Evolutionary conservation across 35 echinoderm and acorn worm species (phyloP).

Genomic region (Holothuria glaberrima): DNA sequence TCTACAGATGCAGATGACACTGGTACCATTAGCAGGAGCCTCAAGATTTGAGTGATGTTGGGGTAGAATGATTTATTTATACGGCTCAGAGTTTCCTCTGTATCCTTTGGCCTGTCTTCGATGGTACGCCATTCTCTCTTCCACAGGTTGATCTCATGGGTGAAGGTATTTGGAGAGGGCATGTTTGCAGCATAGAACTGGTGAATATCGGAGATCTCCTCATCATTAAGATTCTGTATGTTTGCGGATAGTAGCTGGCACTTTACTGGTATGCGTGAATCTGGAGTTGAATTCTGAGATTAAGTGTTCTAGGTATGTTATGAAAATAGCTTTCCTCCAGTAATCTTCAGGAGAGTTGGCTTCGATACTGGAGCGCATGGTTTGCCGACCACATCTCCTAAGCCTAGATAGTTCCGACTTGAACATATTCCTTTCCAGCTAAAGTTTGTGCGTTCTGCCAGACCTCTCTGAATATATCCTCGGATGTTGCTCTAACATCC

Average conservation of each 20-base stretch:
- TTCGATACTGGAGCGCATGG: neutral
- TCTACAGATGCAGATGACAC: too few relatives aligned
- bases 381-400: neutral
- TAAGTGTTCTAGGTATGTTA: neutral
- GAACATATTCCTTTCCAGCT: too few relatives aligned
- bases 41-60: too few relatives aligned
- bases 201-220: neutral
- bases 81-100: neutral
- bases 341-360: neutral
- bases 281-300: neutral
- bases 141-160: too few relatives aligned
- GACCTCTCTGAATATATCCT: neutral
- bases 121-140: too few relatives aligned
- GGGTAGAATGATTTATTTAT: too few relatives aligned
- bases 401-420: too few relatives aligned
- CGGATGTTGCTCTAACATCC: neutral
- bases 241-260: neutral
- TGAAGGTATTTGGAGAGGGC: neutral
- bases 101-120: slow-evolving; percentile 5
- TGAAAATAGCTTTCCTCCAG: slow-evolving; percentile 22
- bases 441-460: too few relatives aligned
- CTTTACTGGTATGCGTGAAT: neutral
- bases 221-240: neutral
- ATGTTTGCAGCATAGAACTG: neutral
- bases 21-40: too few relatives aligned